These are phyloP conservation scores for Probaryconus sp. DNA, from an alignment of 1,140 invertebrate species.

Conservation along the genomic window DNA sequence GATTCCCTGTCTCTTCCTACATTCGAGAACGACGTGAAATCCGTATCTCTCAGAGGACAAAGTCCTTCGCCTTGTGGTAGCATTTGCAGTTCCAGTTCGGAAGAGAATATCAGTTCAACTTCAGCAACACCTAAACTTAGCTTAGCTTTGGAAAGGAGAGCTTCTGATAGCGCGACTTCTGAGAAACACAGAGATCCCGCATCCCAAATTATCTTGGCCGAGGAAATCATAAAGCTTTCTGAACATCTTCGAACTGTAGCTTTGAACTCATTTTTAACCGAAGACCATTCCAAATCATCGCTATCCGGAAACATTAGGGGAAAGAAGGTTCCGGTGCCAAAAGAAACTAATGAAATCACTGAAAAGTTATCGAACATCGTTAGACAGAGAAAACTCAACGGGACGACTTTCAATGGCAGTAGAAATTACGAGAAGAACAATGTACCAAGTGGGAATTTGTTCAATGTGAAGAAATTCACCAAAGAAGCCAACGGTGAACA, in stretches of 20 bases:
- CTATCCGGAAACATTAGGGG: conserved; percentile 6
- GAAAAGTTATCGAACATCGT: conserved; percentile 86
- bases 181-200: conserved; percentile 66
- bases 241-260: conserved; percentile 72
- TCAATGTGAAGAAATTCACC: conserved; percentile 48
- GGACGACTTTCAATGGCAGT: conserved; percentile 72
- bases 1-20: neutral
- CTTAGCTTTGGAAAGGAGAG: conserved; percentile 81
- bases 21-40: conserved; percentile 54
- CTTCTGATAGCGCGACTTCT: conserved; percentile 82
- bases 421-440: conserved; percentile 72
- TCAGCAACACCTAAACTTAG: conserved; percentile 53
- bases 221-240: conserved; percentile 87
- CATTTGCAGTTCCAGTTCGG: conserved; percentile 80
- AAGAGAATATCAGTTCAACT: conserved; percentile 49
- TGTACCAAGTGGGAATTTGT: conserved; percentile 52
- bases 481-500: conserved; percentile 3
- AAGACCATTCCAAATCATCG: conserved; percentile 27
- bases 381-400: conserved; percentile 80
- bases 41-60: conserved; percentile 79
- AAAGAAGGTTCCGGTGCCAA: conserved; percentile 9
- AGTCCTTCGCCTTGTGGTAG: conserved; percentile 88
- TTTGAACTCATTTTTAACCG: conserved; percentile 42
- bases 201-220: conserved; percentile 79
- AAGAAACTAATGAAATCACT: conserved; percentile 74